Base-by-base conservation (phyloP, 2,113 vertebrate species). In the Chlorodrepanis virens region DNA sequence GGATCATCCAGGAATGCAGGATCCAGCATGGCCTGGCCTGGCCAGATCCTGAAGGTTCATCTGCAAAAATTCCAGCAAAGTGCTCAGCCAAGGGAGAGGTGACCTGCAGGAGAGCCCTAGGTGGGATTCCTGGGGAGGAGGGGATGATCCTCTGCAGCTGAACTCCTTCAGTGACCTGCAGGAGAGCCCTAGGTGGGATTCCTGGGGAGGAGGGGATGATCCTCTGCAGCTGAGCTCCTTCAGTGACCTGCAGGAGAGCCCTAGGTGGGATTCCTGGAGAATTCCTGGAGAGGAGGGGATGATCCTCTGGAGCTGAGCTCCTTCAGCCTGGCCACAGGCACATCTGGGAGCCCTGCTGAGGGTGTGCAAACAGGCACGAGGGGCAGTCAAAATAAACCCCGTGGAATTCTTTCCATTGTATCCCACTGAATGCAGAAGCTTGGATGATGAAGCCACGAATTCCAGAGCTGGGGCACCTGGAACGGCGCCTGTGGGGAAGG, bases 331-430 rank as follows among this genome's bases (percentile, higher is more conserved):
- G 61, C 65, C 72, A 19, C 35, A 9, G 54, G 57, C 81, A 63
- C 74, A 61, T 39, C 74, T 71, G 64, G 57, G 81, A 85, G 39
- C 68, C 56, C 70, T 56, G 90, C 81, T 18, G 82, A 91, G 82
- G 87, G 54, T 79, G 67, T 68, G 87, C 94, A 96, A 95, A 95
- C 75, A 74, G 94, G 71, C 89, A 44, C 52, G 14, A 63, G 61
- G 57, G 69, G 76, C 69, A 64, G 45, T 92, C 89, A 93, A 94
- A 97, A 97, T 89, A 96, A 95, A 95, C 60, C 92, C 79, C 2
- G 0, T 85, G 87, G 69, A 83, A 97, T 97, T 97, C 94, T 97
- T 97, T 97, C 94, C 85, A 96, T 97, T 97, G 96, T 97, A 17
- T 96, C 86, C 90, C 77, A 67, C 44, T 84, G 59, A 96, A 92